Evolutionary conservation across 2,888 invertebrate genomes (phyloP), one percentile per base, ranked within the genome.

Genomic region (Scrobipalpa atriplicella): DNA sequence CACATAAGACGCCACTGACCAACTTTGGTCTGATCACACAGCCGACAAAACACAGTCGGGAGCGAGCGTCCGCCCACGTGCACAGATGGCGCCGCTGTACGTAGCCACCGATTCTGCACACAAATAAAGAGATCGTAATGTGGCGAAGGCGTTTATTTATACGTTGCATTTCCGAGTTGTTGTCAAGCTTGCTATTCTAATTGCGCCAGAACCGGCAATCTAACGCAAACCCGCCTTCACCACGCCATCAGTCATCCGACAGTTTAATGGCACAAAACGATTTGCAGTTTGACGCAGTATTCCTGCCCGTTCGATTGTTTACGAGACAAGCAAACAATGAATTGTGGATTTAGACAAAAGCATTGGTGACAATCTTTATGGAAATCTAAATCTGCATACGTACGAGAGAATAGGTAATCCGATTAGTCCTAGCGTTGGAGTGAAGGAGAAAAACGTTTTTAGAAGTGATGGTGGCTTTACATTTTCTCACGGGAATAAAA

Each of bases 31-130:
- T 43, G 43, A 11, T 13, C n/a, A 47, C 47, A n/a, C n/a, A n/a
- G 16, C 16, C 13, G 5, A 13, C 13, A 13, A 5, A n/a, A 47
- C 47, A 47, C 47, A 68, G 72, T 75, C 73, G 74, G 74, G 76
- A 78, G 21, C 76, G 76, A 78, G 21, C 76, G 78, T 70, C 75
- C 75, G 74, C 85, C 85, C 76, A 85, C 85, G 71, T 70, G 67
- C 68, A 70, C 54, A 21, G 29, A 68, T 71, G 74, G 71, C 72
- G 72, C 72, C 75, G 71, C 75, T 81, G 79, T 78, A 78, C 77
- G 73, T 75, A 74, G 73, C 71, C 71, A 73, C 65, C 62, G 65
- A 64, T 73, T 74, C 72, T 69, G 73, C 72, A 75, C 70, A 21
- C 36, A 65, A 65, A 29, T 29, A 29, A 29, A 29, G 29, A 29